phyloP scores from a whole-genome alignment of 2,113 vertebrate genomes.

The Pimephales promelas region DNA sequence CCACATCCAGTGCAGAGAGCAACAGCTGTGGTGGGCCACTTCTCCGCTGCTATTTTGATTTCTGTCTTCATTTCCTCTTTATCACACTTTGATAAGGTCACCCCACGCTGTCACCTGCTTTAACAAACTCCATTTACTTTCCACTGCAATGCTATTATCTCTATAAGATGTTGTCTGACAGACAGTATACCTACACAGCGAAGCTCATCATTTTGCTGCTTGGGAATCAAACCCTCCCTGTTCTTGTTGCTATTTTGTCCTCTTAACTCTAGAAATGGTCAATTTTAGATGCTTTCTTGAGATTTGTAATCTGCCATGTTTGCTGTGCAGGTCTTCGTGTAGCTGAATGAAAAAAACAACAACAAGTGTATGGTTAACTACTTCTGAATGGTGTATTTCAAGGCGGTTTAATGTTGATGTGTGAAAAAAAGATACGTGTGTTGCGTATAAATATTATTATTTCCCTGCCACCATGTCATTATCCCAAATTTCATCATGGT shows the following conservation, averaged over 20 bases:
- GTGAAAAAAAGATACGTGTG: neutral
- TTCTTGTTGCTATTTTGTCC: constrained; percentile 52
- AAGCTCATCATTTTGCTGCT: constrained; percentile 69
- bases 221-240: constrained; percentile 65
- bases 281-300: constrained; percentile 47
- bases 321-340: constrained; percentile 12
- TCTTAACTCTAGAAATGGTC: constrained; percentile 51
- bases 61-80: constrained; percentile 80
- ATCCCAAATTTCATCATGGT: neutral
- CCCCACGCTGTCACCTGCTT: constrained; percentile 73
- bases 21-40: constrained; percentile 62
- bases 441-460: neutral
- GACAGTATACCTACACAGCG: constrained; percentile 65
- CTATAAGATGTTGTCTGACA: constrained; percentile 77
- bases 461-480: neutral
- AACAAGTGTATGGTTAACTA: neutral
- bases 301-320: constrained; percentile 49
- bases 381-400: neutral
- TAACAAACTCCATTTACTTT: constrained; percentile 80
- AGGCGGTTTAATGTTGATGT: neutral
- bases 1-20: constrained; percentile 50
- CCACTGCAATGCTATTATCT: constrained; percentile 75
- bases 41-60: constrained; percentile 75
- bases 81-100: constrained; percentile 83
- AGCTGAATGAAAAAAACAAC: constrained; percentile 18